Base-by-base conservation (phyloP, 1,140 invertebrate genomes). In the Platorchestia sp. region DNA sequence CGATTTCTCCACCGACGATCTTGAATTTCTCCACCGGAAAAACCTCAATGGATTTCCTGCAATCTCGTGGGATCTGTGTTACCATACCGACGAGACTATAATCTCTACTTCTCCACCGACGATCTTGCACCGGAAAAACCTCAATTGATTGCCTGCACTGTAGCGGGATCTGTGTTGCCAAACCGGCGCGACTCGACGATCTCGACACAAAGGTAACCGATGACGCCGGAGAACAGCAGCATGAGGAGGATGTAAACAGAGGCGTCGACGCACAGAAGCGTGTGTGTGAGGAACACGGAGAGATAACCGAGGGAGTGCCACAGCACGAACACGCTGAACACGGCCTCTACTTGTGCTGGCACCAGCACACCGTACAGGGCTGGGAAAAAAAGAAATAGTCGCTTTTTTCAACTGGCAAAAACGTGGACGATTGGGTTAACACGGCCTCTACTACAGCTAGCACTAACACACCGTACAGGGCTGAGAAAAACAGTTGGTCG, bases 171-270 rank as follows among this genome's bases (percentile, higher is more conserved):
- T 7, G 41, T 93, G 43, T 93, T 93, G 36, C 91, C 91, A 45
- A 19, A 93, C n/a, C 91, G 43, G 0, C 45, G 7, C 5, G 43
- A 45, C 45, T 93, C 91, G 44, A 93, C 91, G 36, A 93, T 93
- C 45, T 93, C 91, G 43, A 93, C 91, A 36, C 91, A 93, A 40
- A 93, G 91, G 91, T 93, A 93, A 44, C 91, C 91, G 45, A 93
- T 93, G 91, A 47, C 45, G 0, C 91, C 91, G 10, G 91, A 93
- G 91, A 93, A 93, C 10, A 93, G 91, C 43, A 93, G 91, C 91
- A 93, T 93, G 22, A 93, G 91, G 6, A 93, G 45, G 44, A 93
- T 93, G 45, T 93, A 93, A 6, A 93, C 91, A 0, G 91, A 45
- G 45, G 91, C 91, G 91, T 93, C 91, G 43, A 93, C 91, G 91